A percentile compares a stretch with the other conserved stretches of the same genome.
Conservation (phyloP, 1,140 invertebrate genomes). For the Eupeodes corollae region DNA sequence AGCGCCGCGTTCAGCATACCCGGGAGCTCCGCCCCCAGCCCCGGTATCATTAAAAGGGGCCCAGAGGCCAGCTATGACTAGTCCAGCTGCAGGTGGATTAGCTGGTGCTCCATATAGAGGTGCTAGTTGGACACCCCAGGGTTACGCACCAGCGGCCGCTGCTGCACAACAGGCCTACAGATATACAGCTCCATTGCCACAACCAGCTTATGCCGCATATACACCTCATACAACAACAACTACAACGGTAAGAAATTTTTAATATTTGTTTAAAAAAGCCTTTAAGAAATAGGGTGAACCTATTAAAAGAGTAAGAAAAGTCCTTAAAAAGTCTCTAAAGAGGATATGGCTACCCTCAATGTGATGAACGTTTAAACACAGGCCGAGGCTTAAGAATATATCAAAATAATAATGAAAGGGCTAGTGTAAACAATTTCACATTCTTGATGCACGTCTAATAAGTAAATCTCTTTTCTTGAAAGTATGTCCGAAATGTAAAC, state of each 20-base stretch:
- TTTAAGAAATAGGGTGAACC: no score
- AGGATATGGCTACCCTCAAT: no score
- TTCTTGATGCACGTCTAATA: no score
- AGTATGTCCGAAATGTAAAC: no score
- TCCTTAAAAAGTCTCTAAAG: no score
- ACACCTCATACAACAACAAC: slow-evolving; percentile 34
- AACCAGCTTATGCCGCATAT: slow-evolving; percentile 35
- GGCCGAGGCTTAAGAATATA: no score
- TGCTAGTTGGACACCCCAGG: slow-evolving; percentile 36
- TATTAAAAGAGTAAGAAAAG: no score
- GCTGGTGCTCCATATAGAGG: slow-evolving; percentile 35
- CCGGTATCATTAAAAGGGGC: slow-evolving; percentile 32
- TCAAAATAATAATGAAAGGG: no score
- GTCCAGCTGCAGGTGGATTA: slow-evolving; percentile 35
- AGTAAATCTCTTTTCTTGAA: no score
- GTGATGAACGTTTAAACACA: no score
- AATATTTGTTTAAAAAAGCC: background rate
- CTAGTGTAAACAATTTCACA: no score
- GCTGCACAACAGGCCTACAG: slow-evolving; percentile 33
- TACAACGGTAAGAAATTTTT: slow-evolving; percentile 31
- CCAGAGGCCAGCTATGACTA: slow-evolving; percentile 34
- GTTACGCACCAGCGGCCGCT: slow-evolving; percentile 31
- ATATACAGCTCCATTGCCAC: slow-evolving; percentile 34
- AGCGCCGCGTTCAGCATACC: slow-evolving; percentile 29
- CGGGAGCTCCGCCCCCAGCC: slow-evolving; percentile 29